Evolutionary conservation across 2,797 vertebrate genomes (phyloP).

Genomic region (Thunnus albacares): DNA sequence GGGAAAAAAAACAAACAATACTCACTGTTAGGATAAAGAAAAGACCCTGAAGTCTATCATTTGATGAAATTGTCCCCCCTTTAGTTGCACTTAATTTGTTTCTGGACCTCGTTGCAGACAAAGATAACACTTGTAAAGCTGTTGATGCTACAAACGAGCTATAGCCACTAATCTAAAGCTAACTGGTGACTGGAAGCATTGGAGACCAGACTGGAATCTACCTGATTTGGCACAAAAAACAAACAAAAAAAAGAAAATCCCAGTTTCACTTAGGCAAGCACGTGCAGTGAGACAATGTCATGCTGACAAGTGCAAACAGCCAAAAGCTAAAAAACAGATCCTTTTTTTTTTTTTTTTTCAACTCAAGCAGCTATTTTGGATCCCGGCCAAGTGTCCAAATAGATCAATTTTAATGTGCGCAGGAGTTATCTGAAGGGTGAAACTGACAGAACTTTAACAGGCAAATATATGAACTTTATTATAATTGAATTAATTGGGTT

Average conservation of each 20-base stretch:
- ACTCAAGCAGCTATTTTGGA: constrained; percentile 50
- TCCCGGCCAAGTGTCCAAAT: constrained; percentile 53
- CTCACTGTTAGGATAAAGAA: constrained; percentile 5
- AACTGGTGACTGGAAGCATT: constrained; percentile 3
- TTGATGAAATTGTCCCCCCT: constrained; percentile 5
- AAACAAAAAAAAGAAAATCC: not conserved
- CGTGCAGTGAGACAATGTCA: constrained; percentile 17
- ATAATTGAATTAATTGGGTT: constrained; percentile 60
- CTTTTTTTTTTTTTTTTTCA: not conserved
- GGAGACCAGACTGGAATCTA: not conserved
- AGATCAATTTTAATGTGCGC: constrained; percentile 59
- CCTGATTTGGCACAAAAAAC: constrained; percentile 5
- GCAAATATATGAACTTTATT: constrained; percentile 50
- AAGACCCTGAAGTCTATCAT: constrained; percentile 20
- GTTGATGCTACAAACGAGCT: not conserved
- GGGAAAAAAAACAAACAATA: not conserved
- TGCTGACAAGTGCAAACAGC: constrained; percentile 44
- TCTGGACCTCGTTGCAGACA: not conserved
- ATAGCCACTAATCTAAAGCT: not conserved
- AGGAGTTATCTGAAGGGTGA: constrained; percentile 61
- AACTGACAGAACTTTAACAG: constrained; percentile 52
- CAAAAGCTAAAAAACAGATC: constrained; percentile 42
- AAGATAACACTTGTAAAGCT: no score
- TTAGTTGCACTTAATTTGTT: not conserved
- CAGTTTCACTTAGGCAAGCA: constrained; percentile 26